Evolutionary conservation across 2,888 invertebrate genomes (phyloP).

Genomic region (Agrochola macilenta): DNA sequence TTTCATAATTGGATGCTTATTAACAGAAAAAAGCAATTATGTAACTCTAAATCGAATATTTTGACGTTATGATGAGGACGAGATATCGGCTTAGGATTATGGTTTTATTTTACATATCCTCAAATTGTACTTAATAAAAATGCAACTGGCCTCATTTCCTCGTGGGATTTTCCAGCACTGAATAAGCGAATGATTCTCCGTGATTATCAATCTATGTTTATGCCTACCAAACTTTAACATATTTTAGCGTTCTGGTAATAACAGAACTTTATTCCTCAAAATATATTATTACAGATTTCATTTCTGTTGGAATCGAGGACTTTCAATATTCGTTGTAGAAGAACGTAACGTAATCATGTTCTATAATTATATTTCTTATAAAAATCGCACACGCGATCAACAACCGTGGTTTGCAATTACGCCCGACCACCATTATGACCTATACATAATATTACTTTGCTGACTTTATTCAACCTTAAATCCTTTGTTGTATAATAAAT

Average conservation of each 20-base stretch:
- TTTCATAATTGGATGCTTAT: not conserved
- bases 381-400: conserved; percentile 55
- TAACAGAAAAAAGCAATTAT: not conserved
- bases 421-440: conserved; percentile 31
- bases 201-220: not conserved
- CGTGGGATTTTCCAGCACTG: not conserved
- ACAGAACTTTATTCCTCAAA: not conserved
- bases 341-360: conserved; percentile 39
- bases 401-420: conserved; percentile 45
- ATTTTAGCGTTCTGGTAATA: not conserved
- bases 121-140: not conserved
- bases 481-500: conserved; percentile 37
- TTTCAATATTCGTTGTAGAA: conserved; percentile 33
- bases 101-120: not conserved
- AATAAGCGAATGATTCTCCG: not conserved
- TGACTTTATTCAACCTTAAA: conserved; percentile 18
- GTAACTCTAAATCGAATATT: not conserved
- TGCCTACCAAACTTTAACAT: not conserved
- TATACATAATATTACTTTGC: conserved; percentile 9
- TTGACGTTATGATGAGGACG: not conserved
- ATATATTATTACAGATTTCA: not conserved
- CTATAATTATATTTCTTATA: conserved; percentile 33
- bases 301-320: not conserved
- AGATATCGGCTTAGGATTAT: not conserved
- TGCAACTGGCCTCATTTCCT: not conserved